phyloP scores from a whole-genome alignment of 1,140 invertebrate genomes.

The Anadara kagoshimensis region DNA sequence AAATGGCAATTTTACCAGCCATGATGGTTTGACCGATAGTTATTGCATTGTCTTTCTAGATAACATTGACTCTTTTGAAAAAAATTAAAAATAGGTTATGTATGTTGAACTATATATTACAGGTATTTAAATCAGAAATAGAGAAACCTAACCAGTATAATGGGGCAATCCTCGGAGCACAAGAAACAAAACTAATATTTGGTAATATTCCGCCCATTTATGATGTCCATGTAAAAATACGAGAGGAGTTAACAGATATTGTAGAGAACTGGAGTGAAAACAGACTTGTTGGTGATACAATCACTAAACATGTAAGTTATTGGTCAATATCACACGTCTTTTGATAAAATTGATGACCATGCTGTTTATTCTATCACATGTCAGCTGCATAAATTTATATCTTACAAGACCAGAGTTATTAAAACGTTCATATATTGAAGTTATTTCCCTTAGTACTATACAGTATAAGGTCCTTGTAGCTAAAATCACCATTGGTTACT shows the following conservation, averaged over 20 bases:
- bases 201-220: slow-evolving; percentile 95
- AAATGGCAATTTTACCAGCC: no score
- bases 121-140: slow-evolving; percentile 95
- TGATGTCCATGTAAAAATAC: slow-evolving; percentile 90
- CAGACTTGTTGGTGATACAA: slow-evolving; percentile 87
- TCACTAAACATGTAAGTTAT: slow-evolving; percentile 84
- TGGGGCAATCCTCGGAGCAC: slow-evolving; percentile 88
- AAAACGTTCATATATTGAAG: no score
- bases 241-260: slow-evolving; percentile 83
- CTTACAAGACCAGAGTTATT: no score
- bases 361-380: no score
- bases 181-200: slow-evolving; percentile 96
- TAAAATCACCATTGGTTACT: no score
- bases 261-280: slow-evolving; percentile 88
- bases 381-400: no score
- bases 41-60: no score
- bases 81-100: no score
- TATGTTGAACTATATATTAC: slow-evolving; percentile 75
- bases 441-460: no score
- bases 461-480: no score
- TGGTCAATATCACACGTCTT: not conserved
- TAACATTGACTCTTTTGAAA: no score
- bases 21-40: no score
- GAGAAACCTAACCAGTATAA: slow-evolving; percentile 87
- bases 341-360: not conserved